Percentiles rank a stretch among this genome's conserved stretches.
Evolutionary conservation across 2,113 vertebrate genomes (phyloP).

Genomic region (Xiphias gladius): DNA sequence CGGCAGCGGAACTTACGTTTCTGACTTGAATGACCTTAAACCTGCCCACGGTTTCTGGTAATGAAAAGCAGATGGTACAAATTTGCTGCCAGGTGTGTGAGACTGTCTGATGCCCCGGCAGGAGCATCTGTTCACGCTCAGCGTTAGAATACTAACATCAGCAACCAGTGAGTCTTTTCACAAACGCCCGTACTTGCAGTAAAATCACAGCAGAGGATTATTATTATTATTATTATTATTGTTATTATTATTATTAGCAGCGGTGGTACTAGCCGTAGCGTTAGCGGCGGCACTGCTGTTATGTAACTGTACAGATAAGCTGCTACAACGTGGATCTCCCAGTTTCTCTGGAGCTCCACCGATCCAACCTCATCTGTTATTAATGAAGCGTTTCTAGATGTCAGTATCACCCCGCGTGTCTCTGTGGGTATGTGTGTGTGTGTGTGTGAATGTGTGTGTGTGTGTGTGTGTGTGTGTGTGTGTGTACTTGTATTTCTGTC

Average conservation of each 20-base stretch:
- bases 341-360: conserved; percentile 10
- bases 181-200: not conserved
- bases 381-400: conserved; percentile 47
- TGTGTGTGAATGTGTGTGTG: conserved; percentile 21
- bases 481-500: too few relatives aligned
- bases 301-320: conserved; percentile 49
- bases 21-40: too few relatives aligned
- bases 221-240: not conserved
- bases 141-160: too few relatives aligned
- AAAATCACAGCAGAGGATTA: not conserved
- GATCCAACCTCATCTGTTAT: conserved; percentile 51
- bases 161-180: too few relatives aligned
- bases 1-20: too few relatives aligned
- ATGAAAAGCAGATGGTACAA: too few relatives aligned
- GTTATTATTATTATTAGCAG: not conserved
- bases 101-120: too few relatives aligned
- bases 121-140: too few relatives aligned
- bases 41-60: too few relatives aligned
- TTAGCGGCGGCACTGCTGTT: conserved; percentile 16
- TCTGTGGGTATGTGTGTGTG: conserved; percentile 34
- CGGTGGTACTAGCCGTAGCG: not conserved
- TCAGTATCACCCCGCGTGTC: conserved; percentile 26
- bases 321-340: conserved; percentile 15
- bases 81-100: too few relatives aligned
- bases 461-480: conserved; percentile 60